Evolutionary conservation across 1,140 invertebrate species (phyloP).

Genomic region (Lepidurus packardi): DNA sequence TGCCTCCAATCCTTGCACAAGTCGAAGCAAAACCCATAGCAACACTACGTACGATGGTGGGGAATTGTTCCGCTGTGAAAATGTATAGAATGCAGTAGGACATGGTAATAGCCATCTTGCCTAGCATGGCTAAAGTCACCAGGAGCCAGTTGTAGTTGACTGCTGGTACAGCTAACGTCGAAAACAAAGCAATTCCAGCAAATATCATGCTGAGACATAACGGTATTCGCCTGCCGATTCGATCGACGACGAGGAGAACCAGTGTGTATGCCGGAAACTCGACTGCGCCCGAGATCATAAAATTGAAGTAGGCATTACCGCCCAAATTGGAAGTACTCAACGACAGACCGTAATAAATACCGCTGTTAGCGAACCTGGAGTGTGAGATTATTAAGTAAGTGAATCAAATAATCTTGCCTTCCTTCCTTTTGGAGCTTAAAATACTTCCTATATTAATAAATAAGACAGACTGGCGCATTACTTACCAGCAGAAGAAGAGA

Average conservation of each 20-base stretch:
- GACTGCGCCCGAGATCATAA: slow-evolving; percentile 71
- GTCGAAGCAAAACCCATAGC: slow-evolving; percentile 32
- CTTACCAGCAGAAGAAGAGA: neutral
- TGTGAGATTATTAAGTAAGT: neutral
- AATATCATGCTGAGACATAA: slow-evolving; percentile 55
- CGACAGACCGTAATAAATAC: slow-evolving; percentile 80
- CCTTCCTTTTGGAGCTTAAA: slow-evolving; percentile 25
- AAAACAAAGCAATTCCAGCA: slow-evolving; percentile 4
- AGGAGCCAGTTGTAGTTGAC: neutral
- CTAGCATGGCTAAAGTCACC: slow-evolving; percentile 52
- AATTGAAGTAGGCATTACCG: slow-evolving; percentile 76
- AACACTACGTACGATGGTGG: slow-evolving; percentile 28
- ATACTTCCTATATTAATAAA: neutral
- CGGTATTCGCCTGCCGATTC: slow-evolving; percentile 61
- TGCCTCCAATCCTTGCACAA: slow-evolving; percentile 23
- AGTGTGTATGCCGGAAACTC: slow-evolving; percentile 74
- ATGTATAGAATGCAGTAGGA: slow-evolving; percentile 70
- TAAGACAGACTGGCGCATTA: neutral
- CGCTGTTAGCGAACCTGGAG: slow-evolving; percentile 69
- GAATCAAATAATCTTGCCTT: too few species aligned
- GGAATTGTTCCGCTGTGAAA: slow-evolving; percentile 34
- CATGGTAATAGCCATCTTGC: slow-evolving; percentile 75
- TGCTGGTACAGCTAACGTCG: neutral
- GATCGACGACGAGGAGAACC: slow-evolving; percentile 63
- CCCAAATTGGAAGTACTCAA: slow-evolving; percentile 61